Percentiles rank a stretch among this genome's conserved stretches.
Conservation (phyloP, 2,797 vertebrate species). For the Chrosomus eos region DNA sequence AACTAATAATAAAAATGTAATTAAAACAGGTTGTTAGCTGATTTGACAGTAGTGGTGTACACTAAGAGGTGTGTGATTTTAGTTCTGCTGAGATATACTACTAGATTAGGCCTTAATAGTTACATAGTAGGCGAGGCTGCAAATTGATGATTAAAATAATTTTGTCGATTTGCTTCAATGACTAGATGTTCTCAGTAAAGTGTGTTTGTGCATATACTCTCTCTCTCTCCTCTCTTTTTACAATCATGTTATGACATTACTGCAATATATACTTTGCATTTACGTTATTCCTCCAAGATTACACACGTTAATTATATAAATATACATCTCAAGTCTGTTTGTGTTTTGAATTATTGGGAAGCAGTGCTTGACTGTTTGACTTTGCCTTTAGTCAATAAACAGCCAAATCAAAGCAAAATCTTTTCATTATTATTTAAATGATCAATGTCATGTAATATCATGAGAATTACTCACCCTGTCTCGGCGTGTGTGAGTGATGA, state of each 20-base stretch:
- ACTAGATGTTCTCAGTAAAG: background rate
- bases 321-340: background rate
- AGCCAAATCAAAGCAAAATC: background rate
- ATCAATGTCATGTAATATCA: background rate
- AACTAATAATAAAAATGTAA: background rate
- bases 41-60: background rate
- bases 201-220: background rate
- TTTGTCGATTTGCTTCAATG: background rate
- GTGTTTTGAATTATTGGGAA: background rate
- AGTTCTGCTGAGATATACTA: background rate
- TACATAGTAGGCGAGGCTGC: background rate
- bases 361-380: background rate
- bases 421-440: background rate
- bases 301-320: background rate
- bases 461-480: background rate
- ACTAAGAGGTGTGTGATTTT: background rate
- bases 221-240: background rate
- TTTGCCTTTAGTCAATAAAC: background rate
- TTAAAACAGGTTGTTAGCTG: background rate
- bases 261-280: background rate
- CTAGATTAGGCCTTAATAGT: background rate
- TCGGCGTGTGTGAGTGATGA: conserved; percentile 28
- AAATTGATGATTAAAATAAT: background rate
- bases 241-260: background rate
- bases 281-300: background rate